Conservation (phyloP, 1,140 invertebrate genomes). For the Drosophila watanabei region DNA sequence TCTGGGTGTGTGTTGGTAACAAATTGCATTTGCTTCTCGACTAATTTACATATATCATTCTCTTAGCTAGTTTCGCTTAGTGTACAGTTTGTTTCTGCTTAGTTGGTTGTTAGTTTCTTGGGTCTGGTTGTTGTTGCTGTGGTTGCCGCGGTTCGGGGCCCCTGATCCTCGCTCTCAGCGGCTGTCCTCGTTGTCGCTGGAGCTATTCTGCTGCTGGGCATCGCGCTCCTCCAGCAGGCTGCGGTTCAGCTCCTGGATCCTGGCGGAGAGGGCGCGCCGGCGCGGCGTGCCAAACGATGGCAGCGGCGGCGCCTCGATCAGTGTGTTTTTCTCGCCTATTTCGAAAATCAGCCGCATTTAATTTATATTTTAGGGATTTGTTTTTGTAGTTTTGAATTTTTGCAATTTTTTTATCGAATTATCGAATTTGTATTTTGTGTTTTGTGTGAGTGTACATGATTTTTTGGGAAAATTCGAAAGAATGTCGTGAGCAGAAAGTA, state of each 20-base stretch:
- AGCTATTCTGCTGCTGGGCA: conserved; percentile 81
- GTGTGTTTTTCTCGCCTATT: conserved; percentile 82
- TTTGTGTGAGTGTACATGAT: conserved; percentile 22
- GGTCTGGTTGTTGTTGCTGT: conserved; percentile 66
- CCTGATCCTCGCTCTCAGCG: conserved; percentile 42
- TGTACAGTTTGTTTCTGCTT: conserved; percentile 34
- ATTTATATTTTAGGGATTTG: conserved; percentile 36
- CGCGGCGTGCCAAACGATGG: conserved; percentile 83
- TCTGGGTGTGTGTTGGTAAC: conserved; percentile 60
- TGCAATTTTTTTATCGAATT: conserved; percentile 9
- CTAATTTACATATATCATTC: conserved; percentile 79
- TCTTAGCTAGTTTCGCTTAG: conserved; percentile 63
- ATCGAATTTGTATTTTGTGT: conserved; percentile 32
- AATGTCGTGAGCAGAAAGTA: conserved; percentile 68
- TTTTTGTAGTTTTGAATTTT: conserved; percentile 14
- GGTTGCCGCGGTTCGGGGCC: conserved; percentile 45
- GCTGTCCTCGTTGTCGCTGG: conserved; percentile 84
- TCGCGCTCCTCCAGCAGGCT: conserved; percentile 82
- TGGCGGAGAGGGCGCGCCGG: conserved; percentile 77
- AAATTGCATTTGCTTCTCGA: conserved; percentile 63
- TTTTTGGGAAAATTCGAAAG: conserved; percentile 38
- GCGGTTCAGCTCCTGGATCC: conserved; percentile 83
- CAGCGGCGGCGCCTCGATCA: conserved; percentile 80
- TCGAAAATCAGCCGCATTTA: conserved; percentile 44
- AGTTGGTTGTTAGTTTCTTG: conserved; percentile 35